Conservation (phyloP, 2,797 vertebrate species). For the Forpus xanthops region DNA sequence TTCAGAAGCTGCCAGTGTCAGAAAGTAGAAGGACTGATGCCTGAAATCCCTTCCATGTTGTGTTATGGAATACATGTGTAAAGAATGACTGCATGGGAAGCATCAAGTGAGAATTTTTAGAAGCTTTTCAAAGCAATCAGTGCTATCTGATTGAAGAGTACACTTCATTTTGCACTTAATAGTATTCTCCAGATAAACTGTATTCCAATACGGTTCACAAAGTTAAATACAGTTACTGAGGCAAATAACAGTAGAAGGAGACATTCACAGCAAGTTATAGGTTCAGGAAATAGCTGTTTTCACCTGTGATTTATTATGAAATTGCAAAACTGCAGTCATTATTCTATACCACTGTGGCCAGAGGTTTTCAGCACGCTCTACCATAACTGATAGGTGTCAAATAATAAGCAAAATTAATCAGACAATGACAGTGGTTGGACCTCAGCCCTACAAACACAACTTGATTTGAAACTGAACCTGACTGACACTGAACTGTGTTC, state of each 20-base stretch:
- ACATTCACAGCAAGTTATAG: neutral
- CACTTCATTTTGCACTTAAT: conserved; percentile 11
- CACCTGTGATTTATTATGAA: neutral
- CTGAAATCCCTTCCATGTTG: neutral
- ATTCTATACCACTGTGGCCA: neutral
- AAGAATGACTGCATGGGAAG: neutral
- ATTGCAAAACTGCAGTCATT: neutral
- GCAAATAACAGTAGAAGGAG: conserved; percentile 33
- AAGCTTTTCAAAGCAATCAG: conserved; percentile 27
- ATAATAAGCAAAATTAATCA: neutral
- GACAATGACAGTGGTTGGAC: neutral
- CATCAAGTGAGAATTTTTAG: neutral
- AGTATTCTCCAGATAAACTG: neutral
- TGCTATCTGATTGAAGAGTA: conserved; percentile 41
- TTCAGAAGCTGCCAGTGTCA: neutral
- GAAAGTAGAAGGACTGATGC: neutral
- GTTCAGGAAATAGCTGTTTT: neutral
- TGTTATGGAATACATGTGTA: neutral
- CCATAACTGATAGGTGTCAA: neutral
- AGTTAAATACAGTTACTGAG: conserved; percentile 11
- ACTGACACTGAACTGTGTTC: neutral
- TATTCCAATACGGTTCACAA: neutral
- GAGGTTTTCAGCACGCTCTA: neutral
- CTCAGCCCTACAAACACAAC: neutral
- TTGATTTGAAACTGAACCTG: neutral